These are phyloP conservation scores for Mastacembelus armatus DNA, from an alignment of 2,797 vertebrate genomes.

Conservation along the genomic window DNA sequence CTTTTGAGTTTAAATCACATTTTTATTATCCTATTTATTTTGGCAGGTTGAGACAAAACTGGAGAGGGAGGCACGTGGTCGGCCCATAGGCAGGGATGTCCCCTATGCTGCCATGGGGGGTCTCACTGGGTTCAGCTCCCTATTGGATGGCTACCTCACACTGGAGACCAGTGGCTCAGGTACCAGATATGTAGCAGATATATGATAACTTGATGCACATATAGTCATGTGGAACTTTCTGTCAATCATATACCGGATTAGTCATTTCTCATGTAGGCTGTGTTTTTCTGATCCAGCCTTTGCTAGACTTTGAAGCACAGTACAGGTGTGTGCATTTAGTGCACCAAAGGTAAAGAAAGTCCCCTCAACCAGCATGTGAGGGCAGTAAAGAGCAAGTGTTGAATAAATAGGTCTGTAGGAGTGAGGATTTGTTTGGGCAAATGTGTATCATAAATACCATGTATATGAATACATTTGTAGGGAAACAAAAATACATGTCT, in stretches of 20 bases:
- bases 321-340: not conserved
- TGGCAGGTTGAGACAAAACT: conserved; percentile 86
- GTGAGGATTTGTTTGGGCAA: not conserved
- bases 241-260: not conserved
- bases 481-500: not conserved
- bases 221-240: not conserved
- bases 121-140: conserved; percentile 91
- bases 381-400: conserved; percentile 72
- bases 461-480: not conserved
- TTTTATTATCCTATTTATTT: not conserved
- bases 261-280: not conserved
- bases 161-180: conserved; percentile 85
- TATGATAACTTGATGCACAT: not conserved
- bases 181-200: conserved; percentile 38
- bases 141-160: conserved; percentile 89
- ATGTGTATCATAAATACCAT: not conserved
- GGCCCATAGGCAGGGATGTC: conserved; percentile 87
- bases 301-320: not conserved
- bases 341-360: conserved; percentile 62
- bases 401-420: conserved; percentile 14
- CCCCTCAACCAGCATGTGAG: conserved; percentile 59
- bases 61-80: conserved; percentile 86
- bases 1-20: not conserved
- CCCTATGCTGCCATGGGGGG: conserved; percentile 93
- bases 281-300: conserved; percentile 6